Percentiles rank a stretch among this genome's conserved stretches.
Evolutionary conservation across 1,140 invertebrate species (phyloP).

Genomic region (Eueides isabella): DNA sequence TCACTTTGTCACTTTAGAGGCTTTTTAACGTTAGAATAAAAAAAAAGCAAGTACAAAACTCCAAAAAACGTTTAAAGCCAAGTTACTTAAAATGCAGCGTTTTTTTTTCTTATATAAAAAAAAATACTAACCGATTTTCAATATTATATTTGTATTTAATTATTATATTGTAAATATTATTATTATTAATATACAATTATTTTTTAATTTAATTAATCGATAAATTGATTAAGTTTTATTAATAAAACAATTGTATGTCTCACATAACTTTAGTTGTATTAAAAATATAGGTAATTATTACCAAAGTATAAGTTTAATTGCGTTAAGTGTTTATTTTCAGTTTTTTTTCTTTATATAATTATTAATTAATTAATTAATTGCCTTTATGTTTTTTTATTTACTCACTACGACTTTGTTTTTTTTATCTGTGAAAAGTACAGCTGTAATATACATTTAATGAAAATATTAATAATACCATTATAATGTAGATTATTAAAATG

Average conservation of each 20-base stretch:
- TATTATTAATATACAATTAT: slow-evolving; percentile 42
- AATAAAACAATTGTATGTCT: slow-evolving; percentile 48
- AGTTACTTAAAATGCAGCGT: slow-evolving; percentile 44
- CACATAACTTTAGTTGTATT: slow-evolving; percentile 61
- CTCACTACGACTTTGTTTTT: slow-evolving; percentile 1
- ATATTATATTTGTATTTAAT: slow-evolving; percentile 43
- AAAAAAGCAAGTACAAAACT: slow-evolving; percentile 30
- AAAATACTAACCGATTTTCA: slow-evolving; percentile 17
- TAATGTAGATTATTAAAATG: slow-evolving; percentile 53
- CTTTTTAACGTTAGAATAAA: slow-evolving; percentile 22
- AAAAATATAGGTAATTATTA: slow-evolving; percentile 75
- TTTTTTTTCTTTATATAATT: slow-evolving; percentile 5
- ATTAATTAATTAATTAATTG: neutral
- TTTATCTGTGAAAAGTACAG: slow-evolving; percentile 1
- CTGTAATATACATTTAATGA: neutral
- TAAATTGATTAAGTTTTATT: slow-evolving; percentile 46
- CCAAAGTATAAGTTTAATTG: slow-evolving; percentile 71
- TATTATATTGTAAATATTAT: slow-evolving; percentile 47
- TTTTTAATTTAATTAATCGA: slow-evolving; percentile 42
- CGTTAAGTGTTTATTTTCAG: slow-evolving; percentile 31
- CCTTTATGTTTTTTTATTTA: slow-evolving; percentile 16
- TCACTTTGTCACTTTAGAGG: slow-evolving; percentile 17
- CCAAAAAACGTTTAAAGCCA: slow-evolving; percentile 36
- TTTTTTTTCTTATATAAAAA: slow-evolving; percentile 14
- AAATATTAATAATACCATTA: slow-evolving; percentile 45